phyloP scores from a whole-genome alignment of 2,888 invertebrate genomes.

The Caenorhabditis uteleia region DNA sequence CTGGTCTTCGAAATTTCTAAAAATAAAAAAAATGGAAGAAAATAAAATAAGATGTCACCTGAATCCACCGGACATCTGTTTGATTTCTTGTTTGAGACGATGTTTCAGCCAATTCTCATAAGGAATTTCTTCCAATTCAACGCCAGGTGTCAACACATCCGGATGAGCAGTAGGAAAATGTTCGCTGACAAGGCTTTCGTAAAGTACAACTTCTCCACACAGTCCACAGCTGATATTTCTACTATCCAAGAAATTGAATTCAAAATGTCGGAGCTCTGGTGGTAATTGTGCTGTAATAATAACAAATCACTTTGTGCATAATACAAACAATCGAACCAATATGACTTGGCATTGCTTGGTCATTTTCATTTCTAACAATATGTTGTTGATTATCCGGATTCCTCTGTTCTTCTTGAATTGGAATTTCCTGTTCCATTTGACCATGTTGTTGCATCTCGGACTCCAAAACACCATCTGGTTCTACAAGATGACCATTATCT shows the following conservation, averaged over 20 bases:
- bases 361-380: neutral
- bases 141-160: constrained; percentile 43
- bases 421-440: neutral
- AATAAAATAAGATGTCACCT: no score
- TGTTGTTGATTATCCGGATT: neutral
- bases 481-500: constrained; percentile 18
- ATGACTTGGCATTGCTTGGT: no score
- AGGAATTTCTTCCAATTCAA: constrained; percentile 65
- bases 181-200: constrained; percentile 56
- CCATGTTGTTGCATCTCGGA: constrained; percentile 2
- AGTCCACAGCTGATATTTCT: constrained; percentile 66
- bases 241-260: constrained; percentile 59
- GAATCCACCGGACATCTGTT: constrained; percentile 53
- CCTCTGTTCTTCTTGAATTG: neutral
- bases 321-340: no score
- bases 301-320: no score
- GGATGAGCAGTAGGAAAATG: constrained; percentile 65
- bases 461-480: constrained; percentile 9
- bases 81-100: constrained; percentile 46
- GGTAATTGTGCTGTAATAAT: no score
- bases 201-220: constrained; percentile 67
- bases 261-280: constrained; percentile 8
- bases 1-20: constrained; percentile 24
- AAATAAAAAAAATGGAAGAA: neutral
- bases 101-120: constrained; percentile 62